Base-by-base conservation (phyloP, 2,113 vertebrate genomes). In the Athene noctua region DNA sequence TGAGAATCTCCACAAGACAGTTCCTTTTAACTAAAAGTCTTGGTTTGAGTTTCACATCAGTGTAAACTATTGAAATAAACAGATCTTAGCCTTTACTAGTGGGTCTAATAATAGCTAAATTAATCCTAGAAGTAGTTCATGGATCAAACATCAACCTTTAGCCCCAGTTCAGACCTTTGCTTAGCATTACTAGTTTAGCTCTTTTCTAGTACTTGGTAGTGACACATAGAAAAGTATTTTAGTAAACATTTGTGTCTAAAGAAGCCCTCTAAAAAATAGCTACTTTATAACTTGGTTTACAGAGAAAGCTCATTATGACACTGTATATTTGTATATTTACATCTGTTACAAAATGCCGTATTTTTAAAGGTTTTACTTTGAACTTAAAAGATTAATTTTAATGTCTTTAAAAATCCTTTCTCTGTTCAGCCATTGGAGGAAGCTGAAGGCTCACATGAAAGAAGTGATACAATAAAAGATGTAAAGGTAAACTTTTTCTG, bases 401-500 rank as follows among this genome's bases (percentile, higher is more conserved):
- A 44, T 7, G 0, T 65, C 66, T 86, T 83, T 63, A 71, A 91
- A 90, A 58, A 25, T 83, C 65, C 26, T 82, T 88, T 96, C 61
- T 75, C 63, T 85, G 0, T 95, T 52, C 11, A 98, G 98, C 94
- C 97, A 16, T 40, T 86, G 40, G 97, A 98, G 40, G 98, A 98
- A 83, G 85, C 91, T 32, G 98, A 98, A 91, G 52, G 63, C 67
- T 80, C 84, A 23, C 86, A 85, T 6, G 93, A 96, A 80, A 97
- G 87, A 68, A 58, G 78, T 3, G 97, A 97, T 55, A 25, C 92
- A 65, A 27, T 83, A 16, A 98, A 97, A 92, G 98, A 98, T 40
- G 13, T 91, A 38, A 98, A 98, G 98, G 98, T 98, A 78, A 94
- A 40, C 4, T 42, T 49, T 91, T 92, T 93, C 21, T n/a, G 0